Evolutionary conservation across 2,888 invertebrate species (phyloP), one percentile per base, ranked within the genome.

Genomic region (Stenoptilia bipunctidactyla): DNA sequence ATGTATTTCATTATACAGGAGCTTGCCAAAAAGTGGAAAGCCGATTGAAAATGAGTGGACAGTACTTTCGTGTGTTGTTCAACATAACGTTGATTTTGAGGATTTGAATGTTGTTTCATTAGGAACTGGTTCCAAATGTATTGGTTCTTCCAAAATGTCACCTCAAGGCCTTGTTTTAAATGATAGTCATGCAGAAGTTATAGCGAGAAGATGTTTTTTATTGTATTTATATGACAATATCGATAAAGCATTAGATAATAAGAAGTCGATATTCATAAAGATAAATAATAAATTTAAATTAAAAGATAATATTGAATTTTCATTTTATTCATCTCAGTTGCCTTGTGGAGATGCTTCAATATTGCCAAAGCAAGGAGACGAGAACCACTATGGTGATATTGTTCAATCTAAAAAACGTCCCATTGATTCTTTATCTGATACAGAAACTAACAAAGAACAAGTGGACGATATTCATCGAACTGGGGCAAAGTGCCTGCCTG

Each of bases 301-400:
- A 1, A 87, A 86, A 52, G 55, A 83, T 2, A 77, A 79, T 30
- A 65, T 93, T 15, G 80, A 86, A 15, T 95, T 94, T 69, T 91
- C 95, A 63, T 91, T 97, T 58, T 94, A 92, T 57, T 90, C 92
- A 20, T 94, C 94, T 38, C 93, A 94, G 62, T 87, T 92, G 30
- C 97, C 97, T 13, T 97, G 97, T 76, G 97, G 97, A 0, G 97
- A 97, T 86, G 95, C 95, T 10, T 92, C 95, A 13, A 97, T 97
- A 52, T 88, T 92, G 61, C 87, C 88, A 0, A 90, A 88, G 65
- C 52, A 49, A 37, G 53, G 49, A 1, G 64, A 70, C 10, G 52
- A 58, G 12, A 67, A 68, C 13, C 42, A 61, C 34, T 52, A 61
- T 55, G 82, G 83, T 41, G 61, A 72, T 10, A 15, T 75, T 9